phyloP scores from a whole-genome alignment of 1,140 invertebrate genomes.

The Cyphomyrmex costatus region DNA sequence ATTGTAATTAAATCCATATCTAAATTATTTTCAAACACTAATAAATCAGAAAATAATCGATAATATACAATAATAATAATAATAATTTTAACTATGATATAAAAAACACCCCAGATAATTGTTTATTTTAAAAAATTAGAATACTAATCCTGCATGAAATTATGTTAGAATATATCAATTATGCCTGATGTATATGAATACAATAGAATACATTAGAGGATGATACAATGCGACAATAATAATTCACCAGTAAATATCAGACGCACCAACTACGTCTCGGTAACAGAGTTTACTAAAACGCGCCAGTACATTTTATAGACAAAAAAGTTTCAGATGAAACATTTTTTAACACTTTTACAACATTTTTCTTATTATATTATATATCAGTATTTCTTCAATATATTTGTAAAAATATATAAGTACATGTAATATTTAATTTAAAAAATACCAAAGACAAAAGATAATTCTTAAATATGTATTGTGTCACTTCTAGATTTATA shows the following conservation, averaged over 20 bases:
- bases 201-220: slow-evolving; percentile 31
- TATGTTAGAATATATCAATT: slow-evolving; percentile 2
- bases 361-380: not conserved
- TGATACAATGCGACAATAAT: slow-evolving; percentile 44
- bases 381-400: not conserved
- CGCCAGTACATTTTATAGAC: not conserved
- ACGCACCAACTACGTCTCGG: not conserved
- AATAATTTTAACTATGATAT: no score
- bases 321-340: not conserved
- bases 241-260: slow-evolving; percentile 4
- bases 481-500: not conserved
- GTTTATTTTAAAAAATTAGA: no score
- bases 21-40: no score
- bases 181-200: not conserved
- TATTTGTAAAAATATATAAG: not conserved
- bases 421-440: no score
- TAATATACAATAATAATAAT: no score
- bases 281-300: not conserved
- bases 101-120: no score
- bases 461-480: not conserved
- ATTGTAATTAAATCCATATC: no score
- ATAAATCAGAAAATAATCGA: no score
- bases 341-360: not conserved
- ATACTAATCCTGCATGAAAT: not conserved
- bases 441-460: no score